Percentiles rank a stretch among this genome's conserved stretches.
phyloP scores from a whole-genome alignment of 2,797 vertebrate genomes.

The Coregonus suidteri region DNA sequence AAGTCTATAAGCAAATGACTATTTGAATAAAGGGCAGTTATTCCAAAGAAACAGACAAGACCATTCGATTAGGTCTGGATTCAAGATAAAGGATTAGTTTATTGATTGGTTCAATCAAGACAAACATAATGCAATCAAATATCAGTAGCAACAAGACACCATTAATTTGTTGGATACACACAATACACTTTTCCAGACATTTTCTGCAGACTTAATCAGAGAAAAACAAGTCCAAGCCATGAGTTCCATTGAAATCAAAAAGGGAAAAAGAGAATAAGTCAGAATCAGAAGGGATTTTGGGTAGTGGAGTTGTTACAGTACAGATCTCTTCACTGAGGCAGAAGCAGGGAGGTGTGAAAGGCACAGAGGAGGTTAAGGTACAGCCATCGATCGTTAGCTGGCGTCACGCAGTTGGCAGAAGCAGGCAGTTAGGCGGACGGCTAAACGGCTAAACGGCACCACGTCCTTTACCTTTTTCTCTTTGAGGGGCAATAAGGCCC shows the following conservation, averaged over 20 bases:
- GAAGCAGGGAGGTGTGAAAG: constrained; percentile 53
- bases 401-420: constrained; percentile 65
- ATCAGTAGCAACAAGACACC: constrained; percentile 51
- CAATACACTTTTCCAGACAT: constrained; percentile 48
- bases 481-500: constrained; percentile 85
- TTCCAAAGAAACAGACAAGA: constrained; percentile 72
- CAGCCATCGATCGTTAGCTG: constrained; percentile 12
- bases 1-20: neutral
- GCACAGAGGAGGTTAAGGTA: constrained; percentile 58
- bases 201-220: constrained; percentile 74
- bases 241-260: constrained; percentile 51
- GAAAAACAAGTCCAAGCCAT: constrained; percentile 51
- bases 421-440: constrained; percentile 70
- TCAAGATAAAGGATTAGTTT: constrained; percentile 61
- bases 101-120: constrained; percentile 61
- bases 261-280: constrained; percentile 52
- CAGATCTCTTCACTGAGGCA: constrained; percentile 62
- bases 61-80: constrained; percentile 57
- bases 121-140: constrained; percentile 47
- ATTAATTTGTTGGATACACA: constrained; percentile 43
- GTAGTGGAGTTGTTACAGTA: constrained; percentile 61
- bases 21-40: constrained; percentile 20
- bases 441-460: constrained; percentile 62
- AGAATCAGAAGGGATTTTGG: constrained; percentile 46
- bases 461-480: constrained; percentile 95